phyloP scores from a whole-genome alignment of 2,113 vertebrate genomes.

The Actenoides hombroni region DNA sequence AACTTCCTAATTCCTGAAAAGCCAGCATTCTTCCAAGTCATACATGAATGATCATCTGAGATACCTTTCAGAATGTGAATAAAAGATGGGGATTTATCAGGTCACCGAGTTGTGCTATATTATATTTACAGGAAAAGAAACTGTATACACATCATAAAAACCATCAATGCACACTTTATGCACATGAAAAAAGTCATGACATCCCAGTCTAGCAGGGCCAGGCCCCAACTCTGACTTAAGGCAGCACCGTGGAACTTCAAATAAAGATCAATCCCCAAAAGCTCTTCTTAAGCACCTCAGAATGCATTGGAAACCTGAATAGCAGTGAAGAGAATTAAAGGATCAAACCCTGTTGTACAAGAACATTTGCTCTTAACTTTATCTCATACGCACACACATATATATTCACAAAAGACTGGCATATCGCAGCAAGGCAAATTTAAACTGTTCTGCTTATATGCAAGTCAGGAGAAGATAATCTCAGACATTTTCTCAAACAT shows the following conservation, averaged over 20 bases:
- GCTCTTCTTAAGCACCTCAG: neutral
- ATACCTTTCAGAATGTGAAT: neutral
- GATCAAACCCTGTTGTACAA: neutral
- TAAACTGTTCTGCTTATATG: neutral
- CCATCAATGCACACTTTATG: neutral
- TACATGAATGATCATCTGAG: neutral
- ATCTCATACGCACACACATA: neutral
- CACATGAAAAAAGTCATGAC: neutral
- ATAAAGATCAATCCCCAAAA: neutral
- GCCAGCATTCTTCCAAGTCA: neutral
- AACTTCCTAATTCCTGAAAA: neutral
- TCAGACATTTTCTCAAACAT: neutral
- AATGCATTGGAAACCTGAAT: neutral
- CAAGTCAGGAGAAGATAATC: neutral
- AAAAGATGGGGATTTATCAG: neutral
- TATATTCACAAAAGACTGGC: neutral
- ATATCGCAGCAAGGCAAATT: neutral
- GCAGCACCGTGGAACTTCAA: neutral
- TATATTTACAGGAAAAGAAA: neutral
- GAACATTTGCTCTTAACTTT: neutral
- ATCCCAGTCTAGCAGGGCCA: neutral
- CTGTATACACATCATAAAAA: neutral
- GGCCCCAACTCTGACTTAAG: neutral
- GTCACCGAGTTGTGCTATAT: neutral
- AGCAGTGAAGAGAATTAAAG: neutral